A percentile compares a stretch with the other conserved stretches of the same genome.
Conservation (phyloP, 1,140 invertebrate species). For the Pseudomyrmex gracilis region DNA sequence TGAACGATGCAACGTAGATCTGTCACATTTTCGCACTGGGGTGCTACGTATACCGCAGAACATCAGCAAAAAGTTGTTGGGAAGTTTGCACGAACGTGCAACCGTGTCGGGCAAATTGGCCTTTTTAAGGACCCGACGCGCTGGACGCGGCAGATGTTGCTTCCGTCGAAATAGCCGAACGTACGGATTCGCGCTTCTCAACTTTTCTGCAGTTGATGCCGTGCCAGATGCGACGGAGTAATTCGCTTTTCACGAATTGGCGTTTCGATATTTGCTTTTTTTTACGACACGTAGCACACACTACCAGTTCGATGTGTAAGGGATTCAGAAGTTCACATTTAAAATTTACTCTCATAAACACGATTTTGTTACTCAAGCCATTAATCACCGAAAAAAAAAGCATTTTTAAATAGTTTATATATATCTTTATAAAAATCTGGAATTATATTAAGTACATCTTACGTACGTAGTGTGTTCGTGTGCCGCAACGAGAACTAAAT, state of each 20-base stretch:
- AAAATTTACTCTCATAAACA: background rate
- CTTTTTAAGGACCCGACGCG: constrained; percentile 58
- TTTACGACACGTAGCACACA: constrained; percentile 7
- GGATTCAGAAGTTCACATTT: background rate
- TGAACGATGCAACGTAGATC: constrained; percentile 29
- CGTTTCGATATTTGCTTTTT: constrained; percentile 18
- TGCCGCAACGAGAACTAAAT: background rate
- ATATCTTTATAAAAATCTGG: background rate
- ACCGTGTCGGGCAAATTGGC: constrained; percentile 56
- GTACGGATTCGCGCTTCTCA: constrained; percentile 63
- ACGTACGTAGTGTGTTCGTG: background rate
- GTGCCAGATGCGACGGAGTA: constrained; percentile 67
- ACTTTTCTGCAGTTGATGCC: constrained; percentile 68
- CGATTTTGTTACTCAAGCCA: no score
- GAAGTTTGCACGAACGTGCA: constrained; percentile 60
- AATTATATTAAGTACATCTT: constrained; percentile 10
- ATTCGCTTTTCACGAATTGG: constrained; percentile 60
- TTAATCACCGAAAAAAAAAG: no score
- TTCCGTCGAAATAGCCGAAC: constrained; percentile 63
- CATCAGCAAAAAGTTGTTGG: constrained; percentile 61
- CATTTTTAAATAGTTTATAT: background rate
- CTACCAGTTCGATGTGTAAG: background rate
- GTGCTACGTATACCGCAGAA: constrained; percentile 35
- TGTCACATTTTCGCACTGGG: constrained; percentile 11
- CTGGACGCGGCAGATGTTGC: constrained; percentile 68